Conservation (phyloP, 2,113 vertebrate species). For the Chiloscyllium plagiosum region DNA sequence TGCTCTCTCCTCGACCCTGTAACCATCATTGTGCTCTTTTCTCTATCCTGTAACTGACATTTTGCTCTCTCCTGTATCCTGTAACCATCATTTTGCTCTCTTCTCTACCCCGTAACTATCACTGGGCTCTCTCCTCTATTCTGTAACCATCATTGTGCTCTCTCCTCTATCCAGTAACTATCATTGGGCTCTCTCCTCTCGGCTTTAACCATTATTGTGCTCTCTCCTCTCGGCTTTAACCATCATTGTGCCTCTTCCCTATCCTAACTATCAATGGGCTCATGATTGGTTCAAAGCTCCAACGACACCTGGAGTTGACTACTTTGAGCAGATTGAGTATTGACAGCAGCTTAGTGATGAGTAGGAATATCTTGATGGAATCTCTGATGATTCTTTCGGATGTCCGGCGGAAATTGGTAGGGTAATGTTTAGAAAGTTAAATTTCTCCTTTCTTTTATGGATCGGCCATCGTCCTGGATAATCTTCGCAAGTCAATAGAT, state of each 20-base stretch:
- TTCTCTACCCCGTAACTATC: no score
- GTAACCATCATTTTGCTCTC: background rate
- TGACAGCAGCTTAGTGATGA: background rate
- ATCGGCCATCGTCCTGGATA: background rate
- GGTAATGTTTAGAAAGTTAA: background rate
- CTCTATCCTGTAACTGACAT: no score
- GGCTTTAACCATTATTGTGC: no score
- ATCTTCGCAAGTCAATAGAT: background rate
- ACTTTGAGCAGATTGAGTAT: no score
- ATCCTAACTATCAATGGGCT: background rate
- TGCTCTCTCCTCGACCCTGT: background rate
- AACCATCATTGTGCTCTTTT: background rate
- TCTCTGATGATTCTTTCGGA: background rate
- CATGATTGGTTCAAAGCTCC: background rate
- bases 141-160: no score
- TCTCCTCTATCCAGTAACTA: no score
- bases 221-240: no score
- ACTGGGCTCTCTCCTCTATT: no score
- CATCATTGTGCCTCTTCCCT: background rate
- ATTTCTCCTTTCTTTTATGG: background rate
- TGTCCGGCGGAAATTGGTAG: background rate
- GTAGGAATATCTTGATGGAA: background rate
- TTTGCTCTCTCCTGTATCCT: background rate
- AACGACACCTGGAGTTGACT: no score
- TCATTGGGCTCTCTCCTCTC: no score